phyloP scores from a whole-genome alignment of 2,113 vertebrate genomes.

The Grus americana region DNA sequence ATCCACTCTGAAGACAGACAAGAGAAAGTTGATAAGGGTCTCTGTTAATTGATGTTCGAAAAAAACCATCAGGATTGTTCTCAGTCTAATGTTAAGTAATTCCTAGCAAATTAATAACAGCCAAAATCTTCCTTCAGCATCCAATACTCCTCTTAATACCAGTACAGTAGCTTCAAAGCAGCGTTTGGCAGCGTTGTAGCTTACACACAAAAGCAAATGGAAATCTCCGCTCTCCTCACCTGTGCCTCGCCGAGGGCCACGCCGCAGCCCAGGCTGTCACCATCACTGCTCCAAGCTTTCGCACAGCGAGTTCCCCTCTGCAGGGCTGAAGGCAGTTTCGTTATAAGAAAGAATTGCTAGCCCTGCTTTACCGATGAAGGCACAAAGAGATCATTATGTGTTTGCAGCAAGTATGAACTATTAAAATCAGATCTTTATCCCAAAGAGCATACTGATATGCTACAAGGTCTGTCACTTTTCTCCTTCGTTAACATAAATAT shows the following conservation, averaged over 20 bases:
- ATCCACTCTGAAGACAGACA: background rate
- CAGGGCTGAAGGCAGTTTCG: background rate
- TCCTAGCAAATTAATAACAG: background rate
- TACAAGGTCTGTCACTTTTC: background rate
- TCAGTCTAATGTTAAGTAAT: background rate
- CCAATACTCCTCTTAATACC: background rate
- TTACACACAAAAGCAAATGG: background rate
- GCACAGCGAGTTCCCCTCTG: background rate
- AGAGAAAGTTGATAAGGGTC: background rate
- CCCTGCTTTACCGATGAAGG: background rate
- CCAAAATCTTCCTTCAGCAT: background rate
- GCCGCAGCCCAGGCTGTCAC: background rate
- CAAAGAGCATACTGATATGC: fast-evolving
- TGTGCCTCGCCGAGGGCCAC: background rate
- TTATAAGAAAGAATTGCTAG: background rate
- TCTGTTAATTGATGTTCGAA: background rate
- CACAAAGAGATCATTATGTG: background rate
- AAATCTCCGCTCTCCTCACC: background rate
- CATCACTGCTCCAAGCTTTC: background rate
- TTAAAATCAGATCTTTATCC: background rate
- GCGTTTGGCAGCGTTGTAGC: background rate
- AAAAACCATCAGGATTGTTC: background rate
- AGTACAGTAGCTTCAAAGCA: background rate
- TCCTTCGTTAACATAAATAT: background rate
- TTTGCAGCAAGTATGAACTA: background rate